Percentiles rank a stretch among this genome's conserved stretches.
Evolutionary conservation across 2,888 invertebrate species (phyloP).

Genomic region (Scaptomyza parva): DNA sequence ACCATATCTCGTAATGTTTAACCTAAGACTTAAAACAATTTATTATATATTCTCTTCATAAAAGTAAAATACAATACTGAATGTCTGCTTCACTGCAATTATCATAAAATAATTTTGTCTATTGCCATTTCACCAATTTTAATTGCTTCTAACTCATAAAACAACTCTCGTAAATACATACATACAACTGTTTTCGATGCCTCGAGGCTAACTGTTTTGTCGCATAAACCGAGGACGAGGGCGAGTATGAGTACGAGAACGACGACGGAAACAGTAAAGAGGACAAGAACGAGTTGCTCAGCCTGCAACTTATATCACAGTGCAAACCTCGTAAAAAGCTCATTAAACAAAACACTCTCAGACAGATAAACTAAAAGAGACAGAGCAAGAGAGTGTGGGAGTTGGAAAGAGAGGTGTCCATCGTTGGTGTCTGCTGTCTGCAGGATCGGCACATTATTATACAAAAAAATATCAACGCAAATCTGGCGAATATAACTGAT

Average conservation of each 20-base stretch:
- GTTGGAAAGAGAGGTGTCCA: conserved; percentile 1
- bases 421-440: conserved; percentile 1
- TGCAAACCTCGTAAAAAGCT: conserved; percentile 65
- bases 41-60: too few relatives aligned
- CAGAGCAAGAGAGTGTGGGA: background rate
- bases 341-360: conserved; percentile 64
- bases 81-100: too few relatives aligned
- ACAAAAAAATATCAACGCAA: conserved; percentile 48
- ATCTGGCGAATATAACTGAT: conserved; percentile 54
- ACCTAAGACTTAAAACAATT: too few relatives aligned
- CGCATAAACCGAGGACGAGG: conserved; percentile 11
- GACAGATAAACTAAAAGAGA: conserved; percentile 1
- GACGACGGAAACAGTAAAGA: background rate
- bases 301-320: conserved; percentile 30
- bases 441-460: conserved; percentile 67
- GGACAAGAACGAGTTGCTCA: conserved; percentile 2
- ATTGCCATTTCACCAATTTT: conserved; percentile 6
- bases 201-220: conserved; percentile 31
- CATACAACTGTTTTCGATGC: background rate
- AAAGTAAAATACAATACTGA: too few relatives aligned
- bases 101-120: too few relatives aligned
- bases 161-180: conserved; percentile 35
- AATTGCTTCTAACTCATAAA: conserved; percentile 4
- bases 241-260: conserved; percentile 1
- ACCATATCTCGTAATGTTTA: background rate